phyloP scores from a whole-genome alignment of 2,797 vertebrate species.

The Dromococcyx pavoninus region DNA sequence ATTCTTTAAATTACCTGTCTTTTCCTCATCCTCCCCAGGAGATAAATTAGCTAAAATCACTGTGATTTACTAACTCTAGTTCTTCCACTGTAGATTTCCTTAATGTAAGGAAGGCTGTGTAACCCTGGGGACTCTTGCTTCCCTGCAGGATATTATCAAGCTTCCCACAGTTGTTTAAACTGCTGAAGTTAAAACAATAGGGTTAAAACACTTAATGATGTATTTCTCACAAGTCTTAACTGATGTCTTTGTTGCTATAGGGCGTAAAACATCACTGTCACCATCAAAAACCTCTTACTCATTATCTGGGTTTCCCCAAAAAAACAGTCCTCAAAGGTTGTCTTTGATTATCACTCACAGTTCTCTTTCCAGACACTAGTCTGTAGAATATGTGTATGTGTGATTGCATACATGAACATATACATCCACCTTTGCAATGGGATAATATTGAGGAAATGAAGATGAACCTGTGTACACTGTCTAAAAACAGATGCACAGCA shows the following conservation, averaged over 20 bases:
- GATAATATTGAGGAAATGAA: not conserved
- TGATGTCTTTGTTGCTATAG: not conserved
- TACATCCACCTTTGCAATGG: not conserved
- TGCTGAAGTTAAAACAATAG: not conserved
- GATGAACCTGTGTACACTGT: not conserved
- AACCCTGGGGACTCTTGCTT: not conserved
- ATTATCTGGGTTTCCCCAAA: accelerated
- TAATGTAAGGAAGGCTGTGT: not conserved
- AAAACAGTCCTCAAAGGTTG: not conserved
- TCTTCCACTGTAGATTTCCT: not conserved
- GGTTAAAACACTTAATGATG: not conserved
- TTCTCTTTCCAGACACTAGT: not conserved
- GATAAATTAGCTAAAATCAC: not conserved
- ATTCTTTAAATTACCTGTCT: not conserved
- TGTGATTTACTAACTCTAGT: not conserved
- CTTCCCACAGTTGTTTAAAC: not conserved
- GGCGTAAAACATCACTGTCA: not conserved
- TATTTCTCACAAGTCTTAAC: not conserved
- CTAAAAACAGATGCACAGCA: not conserved
- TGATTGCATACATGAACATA: not conserved
- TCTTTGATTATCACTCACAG: not conserved
- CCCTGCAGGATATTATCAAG: not conserved
- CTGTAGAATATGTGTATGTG: not conserved
- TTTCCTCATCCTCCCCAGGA: not conserved
- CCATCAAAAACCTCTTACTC: not conserved